Percentiles rank a stretch among this genome's conserved stretches.
These are phyloP conservation scores for Sipha maydis DNA, from an alignment of 2,888 invertebrate genomes.

Conservation along the genomic window DNA sequence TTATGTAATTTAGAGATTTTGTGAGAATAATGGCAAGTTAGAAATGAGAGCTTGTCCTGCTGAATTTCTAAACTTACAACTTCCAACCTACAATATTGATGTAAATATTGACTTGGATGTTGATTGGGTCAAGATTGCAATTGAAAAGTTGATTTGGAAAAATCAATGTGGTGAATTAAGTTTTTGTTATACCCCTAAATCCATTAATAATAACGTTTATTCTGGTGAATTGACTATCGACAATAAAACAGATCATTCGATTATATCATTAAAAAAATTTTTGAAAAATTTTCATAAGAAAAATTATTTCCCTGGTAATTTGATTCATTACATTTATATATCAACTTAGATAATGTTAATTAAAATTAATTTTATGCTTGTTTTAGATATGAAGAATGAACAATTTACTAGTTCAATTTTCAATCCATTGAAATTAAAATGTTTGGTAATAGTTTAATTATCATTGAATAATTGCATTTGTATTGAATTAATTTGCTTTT, in stretches of 20 bases:
- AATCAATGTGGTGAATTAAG: constrained; percentile 21
- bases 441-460: constrained; percentile 13
- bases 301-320: constrained; percentile 30
- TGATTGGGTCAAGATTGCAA: neutral
- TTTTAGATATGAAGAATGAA: neutral
- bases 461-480: neutral
- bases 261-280: constrained; percentile 10
- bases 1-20: neutral
- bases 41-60: constrained; percentile 17
- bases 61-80: neutral
- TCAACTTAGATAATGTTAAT: neutral
- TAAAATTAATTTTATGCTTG: neutral
- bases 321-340: neutral
- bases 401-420: neutral
- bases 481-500: neutral
- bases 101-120: neutral
- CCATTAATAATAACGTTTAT: neutral
- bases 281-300: neutral
- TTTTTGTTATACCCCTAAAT: constrained; percentile 37
- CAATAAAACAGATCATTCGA: neutral
- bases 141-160: neutral
- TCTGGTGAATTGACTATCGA: neutral
- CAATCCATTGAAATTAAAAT: neutral
- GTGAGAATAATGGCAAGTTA: neutral
- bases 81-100: constrained; percentile 24